Evolutionary conservation across 1,140 invertebrate genomes (phyloP), one percentile per base, ranked within the genome.

Genomic region (Ceratina calcarata): DNA sequence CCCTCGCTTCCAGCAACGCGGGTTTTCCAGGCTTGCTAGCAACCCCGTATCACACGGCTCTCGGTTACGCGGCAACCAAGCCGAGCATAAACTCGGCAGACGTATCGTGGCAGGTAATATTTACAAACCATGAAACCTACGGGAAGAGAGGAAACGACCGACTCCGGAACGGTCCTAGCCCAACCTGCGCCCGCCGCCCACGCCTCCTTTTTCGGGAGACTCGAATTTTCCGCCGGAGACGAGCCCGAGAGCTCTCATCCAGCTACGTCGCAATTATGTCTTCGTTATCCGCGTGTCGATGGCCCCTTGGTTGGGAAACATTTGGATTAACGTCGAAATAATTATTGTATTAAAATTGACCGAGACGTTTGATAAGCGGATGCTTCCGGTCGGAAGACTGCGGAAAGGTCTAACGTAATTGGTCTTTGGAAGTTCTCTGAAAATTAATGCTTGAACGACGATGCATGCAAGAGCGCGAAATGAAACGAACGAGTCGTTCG

Each of bases 1-100:
- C 16, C 66, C 27, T 24, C 20, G 61, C 22, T 60, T 27, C 53
- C 57, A 45, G 45, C 70, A 32, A 45, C 37, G 37, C 45, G 61
- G 60, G 27, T 16, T 62, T 68, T 74, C 68, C 71, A 45, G n/a
- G n/a, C 49, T 67, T n/a, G 32, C 76, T 76, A 61, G 66, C 64
- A 60, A 53, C 80, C 75, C 75, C 75, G 81, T 83, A 87, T 86
- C 82, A 80, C 71, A 78, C 80, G 87, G 81, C 85, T 87, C 80
- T 87, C 86, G 84, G 86, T 87, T 89, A 87, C 85, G 82, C 78
- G 73, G 81, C 88, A 88, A 89, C 86, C 84, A 87, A 90, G 88
- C 83, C 81, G 55, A 88, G 86, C 86, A 84, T 88, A 85, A 88
- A 89, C 88, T 85, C 86, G 80, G 79, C 75, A 87, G 87, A 88